phyloP scores from a whole-genome alignment of 1,140 invertebrate species.

The Drosophila sulfurigaster region DNA sequence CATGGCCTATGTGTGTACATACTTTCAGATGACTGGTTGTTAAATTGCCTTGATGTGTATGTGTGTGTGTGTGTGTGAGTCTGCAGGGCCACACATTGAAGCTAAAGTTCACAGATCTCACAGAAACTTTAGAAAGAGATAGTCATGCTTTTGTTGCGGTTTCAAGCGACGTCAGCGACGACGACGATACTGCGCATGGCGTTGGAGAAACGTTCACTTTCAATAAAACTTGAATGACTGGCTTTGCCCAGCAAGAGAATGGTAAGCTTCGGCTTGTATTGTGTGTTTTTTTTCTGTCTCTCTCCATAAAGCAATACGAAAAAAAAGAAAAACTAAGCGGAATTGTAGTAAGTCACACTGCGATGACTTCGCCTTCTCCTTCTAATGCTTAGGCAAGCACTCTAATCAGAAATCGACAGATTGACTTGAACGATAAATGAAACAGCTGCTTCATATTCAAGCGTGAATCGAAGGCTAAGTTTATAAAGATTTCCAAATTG shows the following conservation, averaged over 20 bases:
- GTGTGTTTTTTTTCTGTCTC: constrained; percentile 32
- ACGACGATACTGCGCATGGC: constrained; percentile 46
- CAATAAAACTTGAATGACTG: constrained; percentile 82
- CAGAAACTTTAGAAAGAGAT: constrained; percentile 76
- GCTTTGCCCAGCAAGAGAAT: constrained; percentile 72
- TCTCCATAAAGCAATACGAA: constrained; percentile 7
- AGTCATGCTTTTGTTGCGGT: constrained; percentile 77
- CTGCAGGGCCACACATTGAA: constrained; percentile 70
- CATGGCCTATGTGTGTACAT: background rate
- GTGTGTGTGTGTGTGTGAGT: constrained; percentile 25
- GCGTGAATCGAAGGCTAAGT: background rate
- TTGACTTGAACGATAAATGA: background rate
- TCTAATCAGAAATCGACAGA: background rate
- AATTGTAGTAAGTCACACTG: constrained; percentile 18
- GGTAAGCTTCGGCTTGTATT: constrained; percentile 43
- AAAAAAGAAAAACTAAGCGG: constrained; percentile 4
- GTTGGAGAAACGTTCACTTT: constrained; percentile 80
- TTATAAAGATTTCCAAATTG: background rate
- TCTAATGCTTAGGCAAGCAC: constrained; percentile 9
- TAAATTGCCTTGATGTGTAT: constrained; percentile 1
- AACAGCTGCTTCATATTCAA: background rate
- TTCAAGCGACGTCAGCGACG: constrained; percentile 38
- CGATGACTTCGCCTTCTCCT: background rate
- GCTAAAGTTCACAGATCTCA: constrained; percentile 79
- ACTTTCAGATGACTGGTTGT: constrained; percentile 13